phyloP scores from a whole-genome alignment of 1,140 invertebrate species.

The Caenorhabditis latens region DNA sequence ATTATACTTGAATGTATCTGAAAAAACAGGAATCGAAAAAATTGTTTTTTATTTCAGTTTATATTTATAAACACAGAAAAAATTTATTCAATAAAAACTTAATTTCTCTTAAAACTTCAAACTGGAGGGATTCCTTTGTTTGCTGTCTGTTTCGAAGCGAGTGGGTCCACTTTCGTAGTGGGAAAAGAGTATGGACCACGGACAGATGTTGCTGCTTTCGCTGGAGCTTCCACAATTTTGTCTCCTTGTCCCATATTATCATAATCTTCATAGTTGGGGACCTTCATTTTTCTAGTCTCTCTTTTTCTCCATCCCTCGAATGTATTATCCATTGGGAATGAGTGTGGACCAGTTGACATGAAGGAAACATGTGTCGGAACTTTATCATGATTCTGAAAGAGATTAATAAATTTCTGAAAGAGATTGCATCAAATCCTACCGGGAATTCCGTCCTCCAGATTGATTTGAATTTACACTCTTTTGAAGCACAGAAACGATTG shows the following conservation, averaged over 20 bases:
- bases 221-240: background rate
- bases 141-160: background rate
- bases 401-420: background rate
- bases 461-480: constrained; percentile 34
- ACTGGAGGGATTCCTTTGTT: background rate
- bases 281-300: background rate
- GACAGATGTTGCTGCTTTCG: too few relatives aligned
- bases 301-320: constrained; percentile 31
- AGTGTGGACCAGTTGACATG: constrained; percentile 5
- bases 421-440: background rate
- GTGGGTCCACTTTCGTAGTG: too few relatives aligned
- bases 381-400: background rate
- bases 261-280: background rate
- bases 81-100: background rate
- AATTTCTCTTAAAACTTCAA: background rate
- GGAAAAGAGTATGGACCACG: too few relatives aligned
- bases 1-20: too few relatives aligned
- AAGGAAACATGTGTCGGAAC: background rate
- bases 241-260: background rate
- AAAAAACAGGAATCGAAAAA: too few relatives aligned
- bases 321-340: constrained; percentile 26
- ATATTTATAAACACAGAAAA: background rate
- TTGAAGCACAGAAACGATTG: constrained; percentile 4
- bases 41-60: background rate
- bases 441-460: constrained; percentile 29